Evolutionary conservation across 2,888 invertebrate species (phyloP).

Genomic region (Lycia hirtaria): DNA sequence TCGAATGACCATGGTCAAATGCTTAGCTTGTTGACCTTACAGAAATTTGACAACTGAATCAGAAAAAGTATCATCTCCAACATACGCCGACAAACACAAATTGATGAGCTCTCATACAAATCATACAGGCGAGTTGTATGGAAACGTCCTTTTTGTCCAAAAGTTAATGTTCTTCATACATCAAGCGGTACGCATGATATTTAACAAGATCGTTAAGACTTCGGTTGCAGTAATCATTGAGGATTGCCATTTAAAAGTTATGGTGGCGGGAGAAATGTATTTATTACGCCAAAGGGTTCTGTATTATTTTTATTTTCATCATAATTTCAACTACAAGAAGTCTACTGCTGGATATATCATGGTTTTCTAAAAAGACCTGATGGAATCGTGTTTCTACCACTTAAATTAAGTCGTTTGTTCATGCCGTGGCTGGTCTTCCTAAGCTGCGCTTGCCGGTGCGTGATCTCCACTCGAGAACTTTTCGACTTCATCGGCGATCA

Average conservation of each 20-base stretch:
- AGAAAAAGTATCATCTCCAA: background rate
- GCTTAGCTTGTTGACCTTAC: too few species aligned
- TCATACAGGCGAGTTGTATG: slow-evolving; percentile 1
- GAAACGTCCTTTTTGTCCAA: slow-evolving; percentile 31
- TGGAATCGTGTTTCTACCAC: too few species aligned
- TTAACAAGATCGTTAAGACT: slow-evolving; percentile 60
- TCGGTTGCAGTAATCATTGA: slow-evolving; percentile 58
- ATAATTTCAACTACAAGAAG: too few species aligned
- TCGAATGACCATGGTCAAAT: too few species aligned
- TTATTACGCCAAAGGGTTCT: background rate
- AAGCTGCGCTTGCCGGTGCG: too few species aligned
- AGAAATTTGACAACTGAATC: background rate
- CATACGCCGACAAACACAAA: background rate
- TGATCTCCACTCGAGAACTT: too few species aligned
- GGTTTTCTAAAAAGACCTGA: too few species aligned
- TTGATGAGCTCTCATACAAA: background rate
- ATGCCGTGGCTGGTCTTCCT: too few species aligned
- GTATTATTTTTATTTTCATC: too few species aligned
- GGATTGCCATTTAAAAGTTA: slow-evolving; percentile 19
- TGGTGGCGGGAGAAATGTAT: slow-evolving; percentile 1
- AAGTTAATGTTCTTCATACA: slow-evolving; percentile 53
- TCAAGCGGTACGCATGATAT: slow-evolving; percentile 55
- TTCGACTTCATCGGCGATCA: too few species aligned
- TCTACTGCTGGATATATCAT: too few species aligned
- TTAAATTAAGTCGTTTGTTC: too few species aligned